A percentile compares a stretch with the other conserved stretches of the same genome.
Evolutionary conservation across 64 coral and sea anemone genomes (phyloP).

Genomic region (Dendronephthya gigantea): DNA sequence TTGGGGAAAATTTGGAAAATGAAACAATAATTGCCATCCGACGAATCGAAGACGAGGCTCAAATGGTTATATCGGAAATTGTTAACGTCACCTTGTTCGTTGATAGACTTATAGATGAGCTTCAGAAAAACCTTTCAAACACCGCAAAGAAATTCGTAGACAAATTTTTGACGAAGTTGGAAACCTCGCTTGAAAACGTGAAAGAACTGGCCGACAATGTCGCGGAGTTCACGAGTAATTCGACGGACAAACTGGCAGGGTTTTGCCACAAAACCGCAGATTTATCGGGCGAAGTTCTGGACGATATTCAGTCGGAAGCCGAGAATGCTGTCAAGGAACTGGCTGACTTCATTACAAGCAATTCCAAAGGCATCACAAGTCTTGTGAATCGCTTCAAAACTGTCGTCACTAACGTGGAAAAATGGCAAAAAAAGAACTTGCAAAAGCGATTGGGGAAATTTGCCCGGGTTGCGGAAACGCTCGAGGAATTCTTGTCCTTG

Average conservation of each 20-base stretch:
- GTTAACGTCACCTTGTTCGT: constrained; percentile 45
- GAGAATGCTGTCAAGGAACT: neutral
- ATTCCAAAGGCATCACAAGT: neutral
- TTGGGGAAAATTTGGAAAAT: constrained; percentile 54
- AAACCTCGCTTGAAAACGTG: constrained; percentile 51
- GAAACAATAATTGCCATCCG: constrained; percentile 24
- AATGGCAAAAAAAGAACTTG: neutral
- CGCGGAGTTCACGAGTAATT: neutral
- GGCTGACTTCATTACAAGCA: neutral
- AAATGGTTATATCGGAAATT: constrained; percentile 40
- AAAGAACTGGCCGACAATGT: constrained; percentile 42
- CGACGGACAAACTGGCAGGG: constrained; percentile 2
- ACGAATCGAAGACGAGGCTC: constrained; percentile 31
- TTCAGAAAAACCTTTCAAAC: constrained; percentile 53
- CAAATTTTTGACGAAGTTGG: constrained; percentile 46
- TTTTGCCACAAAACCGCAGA: neutral
- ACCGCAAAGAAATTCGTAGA: constrained; percentile 48
- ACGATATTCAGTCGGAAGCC: constrained; percentile 1
- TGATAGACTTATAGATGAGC: constrained; percentile 52
- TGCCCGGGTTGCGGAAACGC: neutral
- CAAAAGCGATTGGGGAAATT: neutral
- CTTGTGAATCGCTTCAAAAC: neutral
- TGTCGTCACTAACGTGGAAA: neutral
- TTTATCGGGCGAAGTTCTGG: neutral
- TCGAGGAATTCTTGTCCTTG: constrained; percentile 11